Percentiles rank a stretch among this genome's conserved stretches.
Conservation (phyloP, 1,140 invertebrate species). For the Caerostris extrusa region DNA sequence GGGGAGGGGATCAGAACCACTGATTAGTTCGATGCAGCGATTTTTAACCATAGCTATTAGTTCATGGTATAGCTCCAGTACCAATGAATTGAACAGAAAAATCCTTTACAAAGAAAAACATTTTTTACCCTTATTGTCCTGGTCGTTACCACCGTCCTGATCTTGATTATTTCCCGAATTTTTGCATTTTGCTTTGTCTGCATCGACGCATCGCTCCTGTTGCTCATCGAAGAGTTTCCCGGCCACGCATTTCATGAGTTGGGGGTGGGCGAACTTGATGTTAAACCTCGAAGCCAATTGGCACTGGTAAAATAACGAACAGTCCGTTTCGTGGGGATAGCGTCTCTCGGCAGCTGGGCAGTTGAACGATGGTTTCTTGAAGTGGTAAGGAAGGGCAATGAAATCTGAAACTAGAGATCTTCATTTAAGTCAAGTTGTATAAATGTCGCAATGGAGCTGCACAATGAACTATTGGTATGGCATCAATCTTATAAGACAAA, state of each 20-base stretch:
- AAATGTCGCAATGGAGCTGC: too few relatives aligned
- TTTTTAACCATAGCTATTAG: too few relatives aligned
- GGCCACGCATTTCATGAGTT: constrained; percentile 30
- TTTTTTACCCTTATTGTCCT: background rate
- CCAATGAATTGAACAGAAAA: background rate
- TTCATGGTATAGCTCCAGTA: too few relatives aligned
- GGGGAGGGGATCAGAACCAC: too few relatives aligned
- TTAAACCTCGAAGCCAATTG: background rate
- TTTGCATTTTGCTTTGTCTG: constrained; percentile 1
- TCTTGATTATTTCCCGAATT: background rate
- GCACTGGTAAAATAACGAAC: constrained; percentile 34
- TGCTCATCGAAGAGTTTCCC: constrained; percentile 32
- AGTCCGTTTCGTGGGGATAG: constrained; percentile 19
- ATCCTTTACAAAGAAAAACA: background rate
- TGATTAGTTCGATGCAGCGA: too few relatives aligned
- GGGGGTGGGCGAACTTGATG: background rate
- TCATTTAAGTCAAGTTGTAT: background rate
- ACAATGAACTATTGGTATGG: too few relatives aligned
- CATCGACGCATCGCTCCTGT: constrained; percentile 20
- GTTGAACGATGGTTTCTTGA: background rate
- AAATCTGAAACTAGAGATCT: constrained; percentile 23
- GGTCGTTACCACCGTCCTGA: background rate
- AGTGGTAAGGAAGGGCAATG: background rate
- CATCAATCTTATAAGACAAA: too few relatives aligned
- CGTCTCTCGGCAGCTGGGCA: background rate